Base-by-base conservation (phyloP, 2,797 vertebrate species). In the Tinamus major region DNA sequence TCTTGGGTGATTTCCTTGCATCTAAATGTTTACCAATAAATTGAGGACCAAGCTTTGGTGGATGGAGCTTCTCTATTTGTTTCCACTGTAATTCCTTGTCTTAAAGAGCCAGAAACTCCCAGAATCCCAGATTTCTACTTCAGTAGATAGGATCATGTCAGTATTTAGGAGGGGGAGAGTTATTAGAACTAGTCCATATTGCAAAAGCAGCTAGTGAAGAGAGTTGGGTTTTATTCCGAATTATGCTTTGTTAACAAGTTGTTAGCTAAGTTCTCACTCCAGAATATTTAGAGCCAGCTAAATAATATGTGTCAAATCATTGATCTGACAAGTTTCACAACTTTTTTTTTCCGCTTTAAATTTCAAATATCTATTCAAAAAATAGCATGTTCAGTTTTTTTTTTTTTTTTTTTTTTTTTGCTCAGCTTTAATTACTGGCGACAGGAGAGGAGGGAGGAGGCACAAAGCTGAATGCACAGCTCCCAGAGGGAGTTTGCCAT, bases 261-360 rank as follows among this genome's bases (percentile, higher is more conserved):
- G 94, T 96, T 96, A 96, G 94, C 93, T 95, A 96, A 95, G 95
- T 96, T 96, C 95, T 96, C 96, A 95, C 95, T 95, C 94, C 93
- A 96, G 96, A 96, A 96, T 96, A 95, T 96, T 96, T 96, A 96
- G 94, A 96, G 94, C 93, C 93, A 95, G 93, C 92, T 95, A 96
- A 96, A 95, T 96, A 96, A 96, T 95, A 95, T 96, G 94, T 94
- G 95, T 96, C 95, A 96, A 95, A 96, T 90, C 95, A 96, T 94
- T 95, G 93, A 96, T 96, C 90, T 95, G 95, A 96, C 96, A 96
- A 96, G 95, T 96, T 95, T 96, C 94, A 96, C 95, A 96, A 96
- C 94, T 95, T 94, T 94, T 95, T 95, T 95, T 95, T 92, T 91
- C 94, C 88, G 93, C 93, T 95, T 96, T 96, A 94, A 93, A 96